Conservation (phyloP, 2,888 invertebrate species). For the Synanthedon andrenaeformis region DNA sequence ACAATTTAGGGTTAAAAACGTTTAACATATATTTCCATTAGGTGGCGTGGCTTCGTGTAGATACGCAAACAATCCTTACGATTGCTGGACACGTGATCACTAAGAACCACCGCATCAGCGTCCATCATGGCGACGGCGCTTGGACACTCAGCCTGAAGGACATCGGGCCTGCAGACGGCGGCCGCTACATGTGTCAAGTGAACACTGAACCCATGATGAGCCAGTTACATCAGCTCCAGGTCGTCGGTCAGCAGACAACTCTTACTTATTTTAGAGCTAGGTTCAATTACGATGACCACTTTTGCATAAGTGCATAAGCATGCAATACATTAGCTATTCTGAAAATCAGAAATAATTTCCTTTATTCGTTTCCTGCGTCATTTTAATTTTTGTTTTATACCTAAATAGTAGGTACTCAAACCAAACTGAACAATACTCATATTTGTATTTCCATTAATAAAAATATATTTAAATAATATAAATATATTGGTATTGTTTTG, state of each 20-base stretch:
- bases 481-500: no score
- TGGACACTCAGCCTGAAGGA: constrained; percentile 87
- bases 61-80: constrained; percentile 90
- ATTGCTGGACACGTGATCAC: constrained; percentile 92
- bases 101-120: constrained; percentile 87
- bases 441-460: no score
- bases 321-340: no score
- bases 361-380: no score
- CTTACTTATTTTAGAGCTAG: constrained; percentile 1
- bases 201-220: constrained; percentile 66
- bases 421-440: no score
- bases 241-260: constrained; percentile 42
- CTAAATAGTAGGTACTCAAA: no score
- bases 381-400: no score
- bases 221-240: constrained; percentile 53
- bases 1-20: no score
- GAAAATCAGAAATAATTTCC: no score
- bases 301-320: no score
- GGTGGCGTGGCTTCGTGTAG: constrained; percentile 92
- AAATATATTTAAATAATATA: no score
- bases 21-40: constrained; percentile 27
- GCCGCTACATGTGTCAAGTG: constrained; percentile 82
- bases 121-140: constrained; percentile 83
- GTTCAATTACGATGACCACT: no score
- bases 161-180: constrained; percentile 82